Conservation (phyloP, 2,797 vertebrate genomes). For the Spinus pinus region DNA sequence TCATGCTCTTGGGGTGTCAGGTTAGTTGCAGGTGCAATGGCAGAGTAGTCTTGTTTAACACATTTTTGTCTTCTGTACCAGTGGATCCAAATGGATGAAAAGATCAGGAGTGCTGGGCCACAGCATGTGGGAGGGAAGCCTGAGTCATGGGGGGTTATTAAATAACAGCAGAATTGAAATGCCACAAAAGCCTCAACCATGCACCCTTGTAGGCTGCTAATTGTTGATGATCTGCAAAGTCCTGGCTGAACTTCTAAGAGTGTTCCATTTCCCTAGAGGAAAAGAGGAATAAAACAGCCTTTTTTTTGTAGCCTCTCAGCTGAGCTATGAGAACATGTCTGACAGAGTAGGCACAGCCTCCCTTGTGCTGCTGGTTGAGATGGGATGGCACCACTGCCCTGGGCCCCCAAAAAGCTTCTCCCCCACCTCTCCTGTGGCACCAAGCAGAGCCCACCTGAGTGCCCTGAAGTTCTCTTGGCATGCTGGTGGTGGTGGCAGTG, state of each 20-base stretch:
- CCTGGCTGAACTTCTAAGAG: not conserved
- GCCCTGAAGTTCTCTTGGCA: accelerated
- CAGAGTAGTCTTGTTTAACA: not conserved
- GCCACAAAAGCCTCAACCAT: not conserved
- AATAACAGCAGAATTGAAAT: slow-evolving; percentile 4
- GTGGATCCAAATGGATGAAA: not conserved
- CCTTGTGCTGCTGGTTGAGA: not conserved
- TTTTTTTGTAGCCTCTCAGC: not conserved
- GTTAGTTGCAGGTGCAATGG: not conserved
- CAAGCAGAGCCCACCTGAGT: not conserved
- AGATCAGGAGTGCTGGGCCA: not conserved
- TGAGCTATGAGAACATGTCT: not conserved
- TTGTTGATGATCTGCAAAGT: slow-evolving; percentile 3
- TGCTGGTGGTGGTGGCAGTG: not conserved
- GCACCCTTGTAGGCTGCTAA: not conserved
- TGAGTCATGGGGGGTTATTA: slow-evolving; percentile 30
- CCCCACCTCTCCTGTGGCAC: accelerated
- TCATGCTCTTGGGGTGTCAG: not conserved
- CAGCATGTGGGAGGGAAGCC: not conserved
- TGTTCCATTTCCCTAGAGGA: not conserved
- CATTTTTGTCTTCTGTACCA: not conserved
- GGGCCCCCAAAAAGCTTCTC: not conserved
- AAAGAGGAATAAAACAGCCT: not conserved
- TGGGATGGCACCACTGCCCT: not conserved
- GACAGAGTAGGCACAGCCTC: accelerated